Evolutionary conservation across 2,797 vertebrate species (phyloP), one percentile per base, ranked within the genome.

Genomic region (Bufotes viridis): DNA sequence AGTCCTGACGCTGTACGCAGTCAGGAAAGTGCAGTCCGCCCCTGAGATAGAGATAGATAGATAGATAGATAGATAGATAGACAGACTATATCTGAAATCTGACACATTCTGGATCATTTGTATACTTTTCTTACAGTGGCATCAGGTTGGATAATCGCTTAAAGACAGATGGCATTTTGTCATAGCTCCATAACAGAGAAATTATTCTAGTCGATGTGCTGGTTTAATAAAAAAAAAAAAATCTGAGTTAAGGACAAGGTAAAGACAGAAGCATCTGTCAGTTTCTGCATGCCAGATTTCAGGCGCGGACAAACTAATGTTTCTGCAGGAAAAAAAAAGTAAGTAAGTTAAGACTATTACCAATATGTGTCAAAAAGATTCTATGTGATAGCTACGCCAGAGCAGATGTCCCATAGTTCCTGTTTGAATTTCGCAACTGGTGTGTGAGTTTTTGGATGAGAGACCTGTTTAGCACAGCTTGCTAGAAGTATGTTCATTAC

Each of bases 131-230:
- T 63, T 82, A 78, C 70, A 93, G 78, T 91, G 92, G 92, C 92
- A 94, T 94, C 93, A 93, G 92, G 94, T 96, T 95, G 94, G 94
- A 95, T 95, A 95, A 93, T 93, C 92, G 87, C 92, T 92, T 92
- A 91, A 94, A 95, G 95, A 95, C 95, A 95, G 95, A 96, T 96
- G 95, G 95, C 93, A 92, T 93, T 93, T 92, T 93, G 93, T 96
- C 91, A 13, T 91, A 91, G 92, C 94, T 95, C 94, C 95, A 96
- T 93, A 94, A 93, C 92, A 94, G 93, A 95, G 93, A 92, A 95
- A 92, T 94, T 93, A 94, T 96, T 95, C 94, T 92, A 94, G 1
- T 91, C 92, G 94, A 94, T 93, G 91, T 92, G 92, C 93, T 93
- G 90, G 91, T 89, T 93, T 93, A 95, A 94, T 92, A 94, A 94